Conservation (phyloP, 2,888 invertebrate genomes). For the Eupithecia subumbrata region DNA sequence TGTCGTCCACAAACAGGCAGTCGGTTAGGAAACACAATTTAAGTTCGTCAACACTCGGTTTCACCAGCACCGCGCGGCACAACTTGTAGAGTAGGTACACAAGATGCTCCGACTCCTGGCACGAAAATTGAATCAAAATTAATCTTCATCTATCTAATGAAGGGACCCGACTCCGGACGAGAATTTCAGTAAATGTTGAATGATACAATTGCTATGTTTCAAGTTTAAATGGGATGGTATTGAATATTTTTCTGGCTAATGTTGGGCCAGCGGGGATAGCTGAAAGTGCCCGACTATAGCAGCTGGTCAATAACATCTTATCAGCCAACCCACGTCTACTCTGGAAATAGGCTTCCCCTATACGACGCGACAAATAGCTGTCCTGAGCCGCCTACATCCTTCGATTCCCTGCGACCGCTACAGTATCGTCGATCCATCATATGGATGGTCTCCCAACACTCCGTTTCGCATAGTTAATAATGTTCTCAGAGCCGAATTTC, state of each 20-base stretch:
- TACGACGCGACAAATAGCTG: too few species aligned
- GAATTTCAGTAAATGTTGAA: not conserved
- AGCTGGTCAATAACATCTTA: too few species aligned
- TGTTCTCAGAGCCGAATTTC: too few species aligned
- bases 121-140: conserved; percentile 48
- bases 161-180: conserved; percentile 7
- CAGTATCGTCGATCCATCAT: too few species aligned
- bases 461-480: too few species aligned
- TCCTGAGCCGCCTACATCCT: too few species aligned
- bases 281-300: too few species aligned
- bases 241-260: not conserved
- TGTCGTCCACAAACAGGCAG: conserved; percentile 60
- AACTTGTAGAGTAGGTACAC: conserved; percentile 53
- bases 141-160: conserved; percentile 26
- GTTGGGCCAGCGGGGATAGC: too few species aligned
- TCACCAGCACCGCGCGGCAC: conserved; percentile 47
- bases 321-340: too few species aligned
- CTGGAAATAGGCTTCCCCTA: too few species aligned
- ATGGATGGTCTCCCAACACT: too few species aligned
- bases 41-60: conserved; percentile 70
- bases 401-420: too few species aligned
- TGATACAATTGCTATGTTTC: not conserved
- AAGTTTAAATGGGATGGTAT: not conserved
- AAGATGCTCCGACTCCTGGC: conserved; percentile 46
- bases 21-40: conserved; percentile 69